phyloP scores from a whole-genome alignment of 2,113 vertebrate genomes.

The Colistium nudipinnis region DNA sequence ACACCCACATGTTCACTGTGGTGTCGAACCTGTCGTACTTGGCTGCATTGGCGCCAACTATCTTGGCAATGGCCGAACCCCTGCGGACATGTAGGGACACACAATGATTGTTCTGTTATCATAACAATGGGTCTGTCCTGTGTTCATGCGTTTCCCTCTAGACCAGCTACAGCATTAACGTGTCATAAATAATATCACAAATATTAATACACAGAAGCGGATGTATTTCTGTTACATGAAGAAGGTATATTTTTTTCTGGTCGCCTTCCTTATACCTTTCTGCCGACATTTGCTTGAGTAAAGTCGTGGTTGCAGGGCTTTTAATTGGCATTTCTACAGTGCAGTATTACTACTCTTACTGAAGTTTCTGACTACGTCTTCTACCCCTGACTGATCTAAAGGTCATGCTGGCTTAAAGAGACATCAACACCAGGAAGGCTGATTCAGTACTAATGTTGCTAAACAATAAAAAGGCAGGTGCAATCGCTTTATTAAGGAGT shows the following conservation, averaged over 20 bases:
- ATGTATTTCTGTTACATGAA: background rate
- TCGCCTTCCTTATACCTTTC: no score
- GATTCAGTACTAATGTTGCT: slow-evolving; percentile 30
- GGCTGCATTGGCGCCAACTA: slow-evolving; percentile 89
- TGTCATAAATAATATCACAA: background rate
- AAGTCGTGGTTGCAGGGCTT: background rate
- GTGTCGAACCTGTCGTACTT: slow-evolving; percentile 85
- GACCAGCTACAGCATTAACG: background rate
- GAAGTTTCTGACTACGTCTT: background rate
- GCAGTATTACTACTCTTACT: background rate
- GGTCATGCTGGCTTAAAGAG: slow-evolving; percentile 47
- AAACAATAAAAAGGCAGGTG: slow-evolving; percentile 18
- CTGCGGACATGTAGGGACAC: slow-evolving; percentile 70
- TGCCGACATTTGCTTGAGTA: background rate
- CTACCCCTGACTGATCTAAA: slow-evolving; percentile 30
- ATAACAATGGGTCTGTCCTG: background rate
- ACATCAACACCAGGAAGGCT: slow-evolving; percentile 33
- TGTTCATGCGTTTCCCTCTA: background rate
- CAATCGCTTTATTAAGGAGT: background rate
- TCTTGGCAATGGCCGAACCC: slow-evolving; percentile 97
- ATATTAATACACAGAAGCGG: background rate
- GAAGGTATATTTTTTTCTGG: background rate
- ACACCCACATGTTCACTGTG: slow-evolving; percentile 95
- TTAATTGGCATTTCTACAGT: background rate
- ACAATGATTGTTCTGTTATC: background rate